These are phyloP conservation scores for Pipistrellus pygmaeus DNA, from an alignment of 2,797 vertebrate species.

Conservation along the genomic window DNA sequence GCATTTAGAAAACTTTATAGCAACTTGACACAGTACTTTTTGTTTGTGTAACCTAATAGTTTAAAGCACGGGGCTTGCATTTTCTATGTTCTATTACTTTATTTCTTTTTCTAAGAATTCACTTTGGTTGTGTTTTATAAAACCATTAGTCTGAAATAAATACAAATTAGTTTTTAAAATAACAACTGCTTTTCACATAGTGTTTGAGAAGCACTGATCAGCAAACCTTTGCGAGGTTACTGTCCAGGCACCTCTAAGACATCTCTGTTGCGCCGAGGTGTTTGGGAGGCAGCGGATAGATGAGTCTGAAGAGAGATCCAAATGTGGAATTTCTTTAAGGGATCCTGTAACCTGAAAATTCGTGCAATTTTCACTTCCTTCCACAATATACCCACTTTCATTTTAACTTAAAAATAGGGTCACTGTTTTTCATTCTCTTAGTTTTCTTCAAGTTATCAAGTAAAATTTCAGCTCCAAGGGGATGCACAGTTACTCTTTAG, in stretches of 20 bases:
- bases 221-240: background rate
- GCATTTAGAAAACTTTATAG: background rate
- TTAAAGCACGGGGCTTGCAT: background rate
- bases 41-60: background rate
- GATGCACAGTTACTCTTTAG: background rate
- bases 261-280: background rate
- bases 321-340: background rate
- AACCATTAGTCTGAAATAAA: background rate
- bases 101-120: background rate
- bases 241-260: too few species aligned
- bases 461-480: background rate
- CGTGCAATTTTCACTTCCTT: background rate
- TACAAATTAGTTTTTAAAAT: background rate
- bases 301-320: background rate
- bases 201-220: background rate
- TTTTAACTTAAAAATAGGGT: background rate
- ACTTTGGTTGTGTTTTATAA: conserved; percentile 40
- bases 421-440: background rate
- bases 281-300: background rate
- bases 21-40: background rate
- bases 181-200: background rate
- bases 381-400: background rate
- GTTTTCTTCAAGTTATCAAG: background rate
- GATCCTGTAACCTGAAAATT: background rate
- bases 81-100: background rate